These are phyloP conservation scores for Linnaemya tessellans DNA, from an alignment of 2,888 invertebrate species.

Conservation along the genomic window DNA sequence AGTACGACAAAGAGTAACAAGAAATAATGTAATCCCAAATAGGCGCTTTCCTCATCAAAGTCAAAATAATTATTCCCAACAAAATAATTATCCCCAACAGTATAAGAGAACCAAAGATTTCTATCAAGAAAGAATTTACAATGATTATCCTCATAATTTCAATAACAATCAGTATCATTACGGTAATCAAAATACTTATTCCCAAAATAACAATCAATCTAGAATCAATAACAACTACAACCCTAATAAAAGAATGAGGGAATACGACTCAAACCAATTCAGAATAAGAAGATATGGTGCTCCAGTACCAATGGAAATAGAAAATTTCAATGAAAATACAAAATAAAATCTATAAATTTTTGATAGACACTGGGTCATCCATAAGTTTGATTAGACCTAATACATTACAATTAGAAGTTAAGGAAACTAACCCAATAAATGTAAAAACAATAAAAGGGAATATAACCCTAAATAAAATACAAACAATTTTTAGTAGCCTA, in stretches of 20 bases:
- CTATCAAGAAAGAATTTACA: background rate
- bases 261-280: conserved; percentile 11
- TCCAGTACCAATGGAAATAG: background rate
- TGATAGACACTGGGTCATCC: background rate
- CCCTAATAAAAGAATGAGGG: background rate
- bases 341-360: background rate
- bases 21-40: too few species aligned
- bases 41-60: background rate
- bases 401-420: background rate
- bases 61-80: background rate
- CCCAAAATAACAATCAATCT: background rate
- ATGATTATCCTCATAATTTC: background rate
- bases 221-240: conserved; percentile 5
- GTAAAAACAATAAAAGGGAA: background rate
- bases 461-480: background rate
- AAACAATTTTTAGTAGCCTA: background rate
- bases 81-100: background rate
- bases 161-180: background rate
- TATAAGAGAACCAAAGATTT: background rate
- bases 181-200: background rate
- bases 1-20: background rate
- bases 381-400: background rate
- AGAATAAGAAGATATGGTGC: conserved; percentile 23
- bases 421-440: background rate
- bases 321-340: background rate